Conservation (phyloP, 2,797 vertebrate genomes). For the Phataginus tricuspis region DNA sequence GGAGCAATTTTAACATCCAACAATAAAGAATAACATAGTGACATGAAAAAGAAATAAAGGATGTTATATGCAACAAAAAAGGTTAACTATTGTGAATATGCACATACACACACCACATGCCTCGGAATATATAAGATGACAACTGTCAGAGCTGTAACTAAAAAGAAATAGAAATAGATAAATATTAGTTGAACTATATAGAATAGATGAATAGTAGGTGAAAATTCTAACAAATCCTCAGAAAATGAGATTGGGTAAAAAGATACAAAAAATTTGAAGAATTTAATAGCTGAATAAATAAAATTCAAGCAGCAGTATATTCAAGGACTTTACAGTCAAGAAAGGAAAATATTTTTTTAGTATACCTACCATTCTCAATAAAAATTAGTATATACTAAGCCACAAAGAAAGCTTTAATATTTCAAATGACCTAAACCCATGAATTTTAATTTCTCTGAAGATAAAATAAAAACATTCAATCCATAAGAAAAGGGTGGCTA, state of each 20-base stretch:
- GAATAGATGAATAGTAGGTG: neutral
- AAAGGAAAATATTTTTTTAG: neutral
- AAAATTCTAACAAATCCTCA: neutral
- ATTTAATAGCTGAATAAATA: neutral
- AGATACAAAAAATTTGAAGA: neutral
- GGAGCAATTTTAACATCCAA: neutral
- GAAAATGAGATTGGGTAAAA: neutral
- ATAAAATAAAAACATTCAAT: neutral
- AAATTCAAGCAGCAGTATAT: neutral
- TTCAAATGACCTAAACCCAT: neutral
- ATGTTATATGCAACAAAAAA: neutral
- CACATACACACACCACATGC: neutral
- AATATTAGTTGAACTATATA: neutral
- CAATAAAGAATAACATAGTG: neutral
- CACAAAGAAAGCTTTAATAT: neutral
- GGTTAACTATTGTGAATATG: neutral
- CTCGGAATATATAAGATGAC: neutral
- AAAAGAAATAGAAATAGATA: neutral
- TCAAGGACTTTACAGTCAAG: neutral
- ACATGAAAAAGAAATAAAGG: neutral
- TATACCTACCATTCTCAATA: neutral
- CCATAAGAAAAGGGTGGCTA: neutral
- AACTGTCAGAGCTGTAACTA: neutral
- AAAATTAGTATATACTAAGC: neutral
- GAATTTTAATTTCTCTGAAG: neutral